Base-by-base conservation (phyloP, 2,888 invertebrate species). In the Drosophila cyrtoloma region DNA sequence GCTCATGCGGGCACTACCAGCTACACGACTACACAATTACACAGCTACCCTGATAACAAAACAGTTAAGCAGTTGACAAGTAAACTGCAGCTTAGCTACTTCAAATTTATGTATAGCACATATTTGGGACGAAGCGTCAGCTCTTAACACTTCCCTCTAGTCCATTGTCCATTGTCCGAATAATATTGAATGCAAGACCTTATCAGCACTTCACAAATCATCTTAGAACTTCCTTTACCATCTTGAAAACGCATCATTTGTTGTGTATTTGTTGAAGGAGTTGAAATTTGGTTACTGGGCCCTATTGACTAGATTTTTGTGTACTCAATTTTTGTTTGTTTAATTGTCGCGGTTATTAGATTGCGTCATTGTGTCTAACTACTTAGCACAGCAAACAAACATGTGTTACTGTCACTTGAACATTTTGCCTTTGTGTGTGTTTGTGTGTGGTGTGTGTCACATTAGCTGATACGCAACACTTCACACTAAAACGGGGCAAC, bases 391-490 rank as follows among this genome's bases (percentile, higher is more conserved):
- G 82, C 82, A 89, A 89, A 42, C 61, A 68, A 84, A 86, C 85
- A 85, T 89, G 85, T 85, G 85, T 89, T 89, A 66, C 83, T 79
- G 70, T 61, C 76, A 64, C 72, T 72, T 58, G 44, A 62, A 44
- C 35, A 26, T 51, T 53, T 44, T 56, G 12, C 37, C 58, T 52
- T 52, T 65, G 60, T 76, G 67, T 51, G 51, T 35, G 37, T 35
- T 47, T 30, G 28, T 19, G 66, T 42, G 32, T 26, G 30, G 71
- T 76, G 84, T 86, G 76, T 84, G 90, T 84, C 90, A 81, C 84
- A 88, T 88, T 88, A 88, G 86, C 89, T 86, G 86, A 90, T 86
- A 82, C 82, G 84, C 86, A 88, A 86, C 86, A 90, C 86, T 88
- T 90, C 89, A 86, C 87, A 89, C 89, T 82, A 72, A 88, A 86